Evolutionary conservation across 2,113 vertebrate genomes (phyloP).

Genomic region (Mustela nigripes): DNA sequence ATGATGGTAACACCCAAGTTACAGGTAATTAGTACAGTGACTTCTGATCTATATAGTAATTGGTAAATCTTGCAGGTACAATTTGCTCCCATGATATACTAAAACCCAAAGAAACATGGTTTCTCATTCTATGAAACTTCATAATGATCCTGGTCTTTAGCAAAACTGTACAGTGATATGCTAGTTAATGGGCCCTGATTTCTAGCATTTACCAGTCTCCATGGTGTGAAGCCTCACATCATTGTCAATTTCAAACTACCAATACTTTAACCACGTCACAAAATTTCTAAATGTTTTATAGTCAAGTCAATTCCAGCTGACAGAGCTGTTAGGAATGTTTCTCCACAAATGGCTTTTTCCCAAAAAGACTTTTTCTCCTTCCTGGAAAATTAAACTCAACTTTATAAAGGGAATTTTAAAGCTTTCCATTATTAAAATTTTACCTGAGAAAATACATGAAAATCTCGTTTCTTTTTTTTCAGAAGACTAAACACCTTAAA

Average conservation of each 20-base stretch:
- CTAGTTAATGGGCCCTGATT: neutral
- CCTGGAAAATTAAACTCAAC: neutral
- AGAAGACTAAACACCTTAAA: neutral
- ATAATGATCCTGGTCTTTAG: neutral
- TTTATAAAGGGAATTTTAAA: slow-evolving; percentile 16
- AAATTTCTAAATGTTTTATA: neutral
- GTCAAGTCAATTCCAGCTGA: neutral
- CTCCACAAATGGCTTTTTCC: neutral
- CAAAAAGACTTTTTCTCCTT: neutral
- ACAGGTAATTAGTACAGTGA: neutral
- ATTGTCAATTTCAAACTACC: neutral
- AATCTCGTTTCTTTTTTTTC: slow-evolving; percentile 55
- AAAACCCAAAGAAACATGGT: neutral
- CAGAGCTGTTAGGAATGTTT: neutral
- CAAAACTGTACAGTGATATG: neutral
- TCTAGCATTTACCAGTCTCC: neutral
- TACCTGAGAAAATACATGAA: slow-evolving; percentile 4
- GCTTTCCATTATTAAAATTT: neutral
- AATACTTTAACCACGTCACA: neutral
- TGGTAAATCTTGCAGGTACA: neutral
- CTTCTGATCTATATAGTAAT: neutral
- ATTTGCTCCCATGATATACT: neutral
- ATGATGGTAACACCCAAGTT: neutral
- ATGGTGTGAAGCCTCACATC: neutral
- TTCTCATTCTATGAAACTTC: neutral